phyloP scores from a whole-genome alignment of 2,113 vertebrate genomes.

The Macroglossus sobrinus region DNA sequence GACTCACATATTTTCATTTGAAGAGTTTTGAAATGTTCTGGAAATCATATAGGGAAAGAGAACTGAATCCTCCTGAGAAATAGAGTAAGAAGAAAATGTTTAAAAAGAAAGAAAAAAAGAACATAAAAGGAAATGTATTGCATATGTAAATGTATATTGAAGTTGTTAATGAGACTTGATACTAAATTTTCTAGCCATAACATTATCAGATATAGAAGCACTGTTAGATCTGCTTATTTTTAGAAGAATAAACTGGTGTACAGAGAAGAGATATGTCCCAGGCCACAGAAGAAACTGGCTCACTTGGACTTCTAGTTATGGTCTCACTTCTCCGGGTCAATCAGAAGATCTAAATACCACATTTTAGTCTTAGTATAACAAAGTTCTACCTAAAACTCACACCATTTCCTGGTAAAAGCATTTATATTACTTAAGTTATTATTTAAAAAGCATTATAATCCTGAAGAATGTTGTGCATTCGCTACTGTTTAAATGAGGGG shows the following conservation, averaged over 20 bases:
- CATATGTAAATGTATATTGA: background rate
- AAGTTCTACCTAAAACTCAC: slow-evolving; percentile 35
- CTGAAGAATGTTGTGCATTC: slow-evolving; percentile 3
- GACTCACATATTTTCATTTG: slow-evolving; percentile 76
- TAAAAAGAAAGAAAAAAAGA: background rate
- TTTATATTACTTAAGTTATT: slow-evolving; percentile 29
- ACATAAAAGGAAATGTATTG: slow-evolving; percentile 23
- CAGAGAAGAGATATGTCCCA: background rate
- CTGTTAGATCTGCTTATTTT: background rate
- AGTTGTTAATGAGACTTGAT: background rate
- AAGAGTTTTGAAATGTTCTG: slow-evolving; percentile 75
- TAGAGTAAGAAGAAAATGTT: background rate
- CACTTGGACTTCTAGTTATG: background rate
- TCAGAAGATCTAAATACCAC: slow-evolving; percentile 18
- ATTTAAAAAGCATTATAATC: slow-evolving; percentile 13
- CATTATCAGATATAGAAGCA: background rate
- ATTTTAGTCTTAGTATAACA: slow-evolving; percentile 25
- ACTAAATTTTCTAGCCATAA: background rate
- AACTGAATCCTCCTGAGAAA: slow-evolving; percentile 71
- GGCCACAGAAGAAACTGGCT: background rate
- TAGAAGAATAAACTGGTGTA: background rate
- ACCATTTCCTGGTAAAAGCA: background rate
- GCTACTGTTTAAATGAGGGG: background rate
- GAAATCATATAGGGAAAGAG: slow-evolving; percentile 64
- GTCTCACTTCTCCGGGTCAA: background rate